Base-by-base conservation (phyloP, 2,888 invertebrate species). In the Eilema caniola region DNA sequence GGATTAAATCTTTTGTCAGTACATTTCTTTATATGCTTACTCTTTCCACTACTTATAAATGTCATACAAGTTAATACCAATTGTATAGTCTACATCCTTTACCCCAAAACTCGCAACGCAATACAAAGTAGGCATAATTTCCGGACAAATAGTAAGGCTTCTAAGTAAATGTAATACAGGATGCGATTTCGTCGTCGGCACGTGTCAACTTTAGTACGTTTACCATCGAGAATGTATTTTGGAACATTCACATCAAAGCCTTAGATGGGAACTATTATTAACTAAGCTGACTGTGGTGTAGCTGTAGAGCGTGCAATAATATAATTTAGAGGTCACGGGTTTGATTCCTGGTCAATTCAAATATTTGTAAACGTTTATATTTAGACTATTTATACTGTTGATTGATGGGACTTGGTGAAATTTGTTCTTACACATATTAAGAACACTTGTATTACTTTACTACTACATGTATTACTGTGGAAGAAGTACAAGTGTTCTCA, bases 161-260 rank as follows among this genome's bases (percentile, higher is more conserved):
- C 72, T 83, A 70, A 78, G 89, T 89, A 85, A 89, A 90, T 85
- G 89, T 84, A 84, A 88, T 84, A 88, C 89, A 86, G 90, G 90
- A 92, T 87, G 90, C 88, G 89, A 90, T 89, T 87, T 84, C 83
- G 86, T 80, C 78, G 78, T 73, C 77, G 82, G 80, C 75, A 82
- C 76, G 69, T 86, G 86, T 88, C 88, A 86, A 83, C 63, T 77
- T 70, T 69, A 74, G 76, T 76, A 79, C 75, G 77, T 75, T 78
- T 37, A 77, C 79, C 78, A 76, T 80, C 77, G 74, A 71, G 73
- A 79, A 83, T 71, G 74, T 77, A 77, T 77, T 75, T 74, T 65
- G 70, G 75, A 75, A 75, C 62, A 64, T 57, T 68, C 47, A 73
- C 75, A 71, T 77, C 80, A 83, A 77, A 83, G 74, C 28, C 61